Conservation (phyloP, 2,888 invertebrate genomes). For the Elegia similella region DNA sequence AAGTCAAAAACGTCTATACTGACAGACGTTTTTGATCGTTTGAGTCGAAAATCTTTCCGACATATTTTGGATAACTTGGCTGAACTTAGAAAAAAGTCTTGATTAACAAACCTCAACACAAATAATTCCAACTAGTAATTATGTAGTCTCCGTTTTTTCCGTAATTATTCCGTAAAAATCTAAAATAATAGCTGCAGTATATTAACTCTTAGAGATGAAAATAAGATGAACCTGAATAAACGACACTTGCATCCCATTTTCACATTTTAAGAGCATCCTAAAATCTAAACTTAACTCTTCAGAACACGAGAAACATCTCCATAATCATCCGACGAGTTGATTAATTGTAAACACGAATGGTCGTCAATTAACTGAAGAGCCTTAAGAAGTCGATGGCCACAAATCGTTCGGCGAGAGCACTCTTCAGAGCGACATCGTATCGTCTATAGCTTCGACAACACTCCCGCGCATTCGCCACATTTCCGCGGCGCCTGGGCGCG, state of each 20-base stretch:
- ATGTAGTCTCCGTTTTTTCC: too few relatives aligned
- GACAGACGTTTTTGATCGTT: too few relatives aligned
- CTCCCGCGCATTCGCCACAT: constrained; percentile 56
- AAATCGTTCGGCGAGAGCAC: constrained; percentile 62
- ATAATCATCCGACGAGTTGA: constrained; percentile 38
- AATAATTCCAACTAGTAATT: too few relatives aligned
- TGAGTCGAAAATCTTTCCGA: too few relatives aligned
- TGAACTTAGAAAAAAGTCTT: too few relatives aligned
- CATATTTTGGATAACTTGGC: too few relatives aligned
- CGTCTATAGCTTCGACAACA: constrained; percentile 39
- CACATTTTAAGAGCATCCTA: not conserved
- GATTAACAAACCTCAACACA: too few relatives aligned
- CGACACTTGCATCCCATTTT: not conserved
- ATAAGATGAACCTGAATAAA: not conserved
- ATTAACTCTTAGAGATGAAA: not conserved
- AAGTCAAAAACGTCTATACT: too few relatives aligned
- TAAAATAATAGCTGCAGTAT: too few relatives aligned
- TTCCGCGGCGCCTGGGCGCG: constrained; percentile 66
- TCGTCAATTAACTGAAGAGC: constrained; percentile 56
- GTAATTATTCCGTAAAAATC: too few relatives aligned
- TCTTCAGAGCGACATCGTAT: constrained; percentile 33
- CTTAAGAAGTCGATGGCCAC: constrained; percentile 56
- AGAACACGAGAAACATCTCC: constrained; percentile 23
- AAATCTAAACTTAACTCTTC: constrained; percentile 5
- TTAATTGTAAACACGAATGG: constrained; percentile 55